phyloP scores from a whole-genome alignment of 2,113 vertebrate genomes.

The Strix aluco region DNA sequence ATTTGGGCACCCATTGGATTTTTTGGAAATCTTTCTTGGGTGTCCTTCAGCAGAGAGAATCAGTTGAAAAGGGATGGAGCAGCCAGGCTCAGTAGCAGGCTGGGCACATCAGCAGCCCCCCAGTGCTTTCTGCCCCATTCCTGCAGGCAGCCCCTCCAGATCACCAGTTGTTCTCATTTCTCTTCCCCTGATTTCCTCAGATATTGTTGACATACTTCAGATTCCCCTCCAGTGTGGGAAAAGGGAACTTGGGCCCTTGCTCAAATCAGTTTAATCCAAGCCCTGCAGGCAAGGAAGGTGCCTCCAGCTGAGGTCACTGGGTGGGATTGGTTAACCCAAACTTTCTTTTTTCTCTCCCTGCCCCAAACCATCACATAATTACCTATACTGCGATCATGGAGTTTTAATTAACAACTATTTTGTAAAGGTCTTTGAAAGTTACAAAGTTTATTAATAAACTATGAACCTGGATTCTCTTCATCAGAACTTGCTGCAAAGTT shows the following conservation, averaged over 20 bases:
- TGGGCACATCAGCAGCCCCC: neutral
- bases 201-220: conserved; percentile 61
- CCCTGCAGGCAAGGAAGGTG: conserved; percentile 34
- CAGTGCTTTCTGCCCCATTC: neutral
- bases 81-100: neutral
- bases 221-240: conserved; percentile 59
- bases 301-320: neutral
- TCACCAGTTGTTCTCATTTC: neutral
- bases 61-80: neutral
- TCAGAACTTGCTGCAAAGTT: neutral
- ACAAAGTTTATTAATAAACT: neutral
- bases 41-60: neutral
- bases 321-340: neutral
- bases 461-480: neutral
- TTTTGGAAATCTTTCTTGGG: neutral
- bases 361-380: neutral
- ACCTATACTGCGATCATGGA: neutral
- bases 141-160: neutral
- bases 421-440: neutral
- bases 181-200: neutral
- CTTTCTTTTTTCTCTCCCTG: neutral
- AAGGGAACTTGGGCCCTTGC: neutral
- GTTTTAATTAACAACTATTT: neutral
- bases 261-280: conserved; percentile 39
- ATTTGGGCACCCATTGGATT: neutral